These are phyloP conservation scores for Bombus confusus DNA, from an alignment of 1,140 invertebrate genomes.

Conservation along the genomic window DNA sequence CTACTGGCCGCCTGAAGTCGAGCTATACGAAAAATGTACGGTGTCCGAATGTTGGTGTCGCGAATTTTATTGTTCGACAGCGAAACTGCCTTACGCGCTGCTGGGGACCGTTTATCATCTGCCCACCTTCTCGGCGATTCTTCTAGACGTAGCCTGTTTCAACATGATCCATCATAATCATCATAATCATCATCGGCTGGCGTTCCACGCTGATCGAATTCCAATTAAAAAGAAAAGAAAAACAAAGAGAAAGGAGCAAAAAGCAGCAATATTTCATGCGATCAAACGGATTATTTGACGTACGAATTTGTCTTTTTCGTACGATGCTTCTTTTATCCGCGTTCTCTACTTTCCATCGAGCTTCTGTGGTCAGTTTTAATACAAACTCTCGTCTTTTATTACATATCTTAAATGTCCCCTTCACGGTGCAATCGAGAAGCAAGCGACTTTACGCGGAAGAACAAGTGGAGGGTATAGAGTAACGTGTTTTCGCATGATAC, in stretches of 20 bases:
- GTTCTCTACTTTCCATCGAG: neutral
- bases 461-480: too few species aligned
- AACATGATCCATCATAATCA: neutral
- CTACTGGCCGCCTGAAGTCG: neutral
- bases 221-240: neutral
- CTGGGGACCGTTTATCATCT: neutral
- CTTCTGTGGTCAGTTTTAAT: neutral
- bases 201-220: neutral
- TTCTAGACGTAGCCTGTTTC: neutral
- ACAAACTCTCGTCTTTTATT: neutral
- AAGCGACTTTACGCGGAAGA: too few species aligned
- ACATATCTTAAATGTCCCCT: too few species aligned
- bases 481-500: too few species aligned
- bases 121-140: neutral
- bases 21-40: neutral
- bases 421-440: too few species aligned
- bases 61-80: conserved; percentile 23
- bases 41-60: neutral
- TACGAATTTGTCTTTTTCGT: neutral
- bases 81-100: conserved; percentile 46
- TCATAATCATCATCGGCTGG: too few species aligned
- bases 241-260: neutral
- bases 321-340: neutral
- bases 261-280: neutral
- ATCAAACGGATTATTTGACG: neutral